Conservation (phyloP, 53 echinoderm and acorn worm genomes). For the Echinarachnius parma region DNA sequence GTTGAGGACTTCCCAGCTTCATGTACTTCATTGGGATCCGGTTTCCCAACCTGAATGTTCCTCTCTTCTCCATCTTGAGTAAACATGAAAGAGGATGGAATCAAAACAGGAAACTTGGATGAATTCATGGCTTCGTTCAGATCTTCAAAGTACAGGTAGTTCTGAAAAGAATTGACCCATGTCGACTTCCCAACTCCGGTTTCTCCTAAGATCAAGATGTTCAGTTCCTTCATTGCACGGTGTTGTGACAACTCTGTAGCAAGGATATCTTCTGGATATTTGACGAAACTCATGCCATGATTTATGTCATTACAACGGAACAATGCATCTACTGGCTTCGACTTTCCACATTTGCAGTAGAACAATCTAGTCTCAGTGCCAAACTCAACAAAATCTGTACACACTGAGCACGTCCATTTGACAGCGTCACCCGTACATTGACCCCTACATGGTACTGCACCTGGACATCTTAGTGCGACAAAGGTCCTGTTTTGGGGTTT, state of each 20-base stretch:
- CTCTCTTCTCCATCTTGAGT: no score
- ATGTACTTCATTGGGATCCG: no score
- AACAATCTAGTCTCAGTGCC: background rate
- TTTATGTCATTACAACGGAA: conserved; percentile 3
- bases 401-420: no score
- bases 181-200: conserved; percentile 41
- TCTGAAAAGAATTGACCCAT: conserved; percentile 25
- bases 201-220: conserved; percentile 25
- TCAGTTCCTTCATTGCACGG: background rate
- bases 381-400: conserved; percentile 1
- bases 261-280: no score
- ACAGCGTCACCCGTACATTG: no score
- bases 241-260: background rate
- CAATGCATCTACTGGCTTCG: background rate
- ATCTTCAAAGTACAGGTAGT: no score
- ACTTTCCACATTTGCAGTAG: conserved; percentile 10
- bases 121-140: no score
- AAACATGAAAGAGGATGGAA: conserved; percentile 14
- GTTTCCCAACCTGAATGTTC: no score
- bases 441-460: no score
- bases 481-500: no score
- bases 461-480: no score
- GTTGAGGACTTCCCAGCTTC: no score
- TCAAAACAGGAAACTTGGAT: background rate
- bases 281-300: background rate